These are phyloP conservation scores for Dipodomys stephensi DNA, from an alignment of 2,113 vertebrate species.

Conservation along the genomic window DNA sequence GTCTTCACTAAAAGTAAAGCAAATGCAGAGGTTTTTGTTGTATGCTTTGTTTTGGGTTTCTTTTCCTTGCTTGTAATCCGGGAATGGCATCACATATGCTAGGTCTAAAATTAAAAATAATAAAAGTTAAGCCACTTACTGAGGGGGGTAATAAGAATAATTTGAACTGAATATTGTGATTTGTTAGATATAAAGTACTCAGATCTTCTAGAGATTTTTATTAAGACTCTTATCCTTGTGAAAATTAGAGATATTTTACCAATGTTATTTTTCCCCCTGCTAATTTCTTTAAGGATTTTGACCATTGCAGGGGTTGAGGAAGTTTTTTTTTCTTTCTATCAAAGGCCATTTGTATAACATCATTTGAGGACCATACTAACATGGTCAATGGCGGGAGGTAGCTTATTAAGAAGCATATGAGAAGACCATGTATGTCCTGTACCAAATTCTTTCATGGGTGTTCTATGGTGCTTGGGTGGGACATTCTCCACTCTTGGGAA, in stretches of 20 bases:
- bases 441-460: too few species aligned
- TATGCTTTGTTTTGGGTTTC: slow-evolving; percentile 38
- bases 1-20: slow-evolving; percentile 76
- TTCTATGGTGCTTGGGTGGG: too few species aligned
- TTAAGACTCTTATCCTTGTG: slow-evolving; percentile 34
- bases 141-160: slow-evolving; percentile 8
- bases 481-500: too few species aligned
- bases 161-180: neutral
- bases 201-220: slow-evolving; percentile 31
- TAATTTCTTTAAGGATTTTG: slow-evolving; percentile 20
- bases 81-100: slow-evolving; percentile 54
- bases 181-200: neutral
- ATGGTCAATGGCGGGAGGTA: too few species aligned
- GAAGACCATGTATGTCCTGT: too few species aligned
- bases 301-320: neutral
- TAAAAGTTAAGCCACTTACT: slow-evolving; percentile 36
- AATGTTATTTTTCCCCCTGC: neutral
- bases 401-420: too few species aligned
- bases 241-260: slow-evolving; percentile 12
- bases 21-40: slow-evolving; percentile 78
- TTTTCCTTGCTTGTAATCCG: slow-evolving; percentile 74
- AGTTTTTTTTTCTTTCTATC: too few species aligned
- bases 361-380: neutral
- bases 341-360: neutral
- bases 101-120: slow-evolving; percentile 71